Percentiles rank a stretch among this genome's conserved stretches.
Conservation (phyloP, 2,113 vertebrate genomes). For the Phalacrocorax brasilianus region DNA sequence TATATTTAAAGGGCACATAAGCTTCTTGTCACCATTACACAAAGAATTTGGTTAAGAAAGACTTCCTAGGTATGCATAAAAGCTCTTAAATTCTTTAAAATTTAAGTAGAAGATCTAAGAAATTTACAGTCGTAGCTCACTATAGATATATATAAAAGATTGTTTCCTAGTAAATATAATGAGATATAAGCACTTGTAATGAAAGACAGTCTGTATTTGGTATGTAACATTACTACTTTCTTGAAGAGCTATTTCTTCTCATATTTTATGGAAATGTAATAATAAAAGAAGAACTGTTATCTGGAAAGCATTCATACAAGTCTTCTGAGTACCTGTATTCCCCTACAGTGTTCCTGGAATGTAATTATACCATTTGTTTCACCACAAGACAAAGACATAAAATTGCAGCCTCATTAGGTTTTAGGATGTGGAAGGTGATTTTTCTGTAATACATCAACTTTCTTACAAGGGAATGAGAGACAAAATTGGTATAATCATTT, state of each 20-base stretch:
- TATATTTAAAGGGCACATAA: not conserved
- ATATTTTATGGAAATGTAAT: not conserved
- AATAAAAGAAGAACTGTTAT: not conserved
- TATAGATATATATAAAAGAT: not conserved
- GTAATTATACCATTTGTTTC: constrained; percentile 17
- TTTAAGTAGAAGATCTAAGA: not conserved
- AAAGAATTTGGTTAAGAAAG: not conserved
- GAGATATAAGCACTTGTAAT: not conserved
- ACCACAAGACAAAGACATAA: not conserved
- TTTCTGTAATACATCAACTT: not conserved
- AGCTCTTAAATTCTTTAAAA: not conserved
- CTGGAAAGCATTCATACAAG: not conserved
- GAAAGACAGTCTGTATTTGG: not conserved
- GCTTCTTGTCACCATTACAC: not conserved
- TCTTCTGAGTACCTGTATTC: not conserved
- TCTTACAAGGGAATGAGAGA: not conserved
- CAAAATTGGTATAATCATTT: not conserved
- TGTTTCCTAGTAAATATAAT: not conserved
- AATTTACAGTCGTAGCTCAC: not conserved
- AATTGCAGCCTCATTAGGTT: constrained; percentile 16
- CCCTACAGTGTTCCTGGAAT: not conserved
- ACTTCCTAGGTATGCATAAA: not conserved
- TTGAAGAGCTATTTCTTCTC: not conserved
- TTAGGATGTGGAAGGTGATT: not conserved
- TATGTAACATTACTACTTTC: not conserved